These are phyloP conservation scores for Salvelinus fontinalis DNA, from an alignment of 2,113 vertebrate species.

Conservation along the genomic window DNA sequence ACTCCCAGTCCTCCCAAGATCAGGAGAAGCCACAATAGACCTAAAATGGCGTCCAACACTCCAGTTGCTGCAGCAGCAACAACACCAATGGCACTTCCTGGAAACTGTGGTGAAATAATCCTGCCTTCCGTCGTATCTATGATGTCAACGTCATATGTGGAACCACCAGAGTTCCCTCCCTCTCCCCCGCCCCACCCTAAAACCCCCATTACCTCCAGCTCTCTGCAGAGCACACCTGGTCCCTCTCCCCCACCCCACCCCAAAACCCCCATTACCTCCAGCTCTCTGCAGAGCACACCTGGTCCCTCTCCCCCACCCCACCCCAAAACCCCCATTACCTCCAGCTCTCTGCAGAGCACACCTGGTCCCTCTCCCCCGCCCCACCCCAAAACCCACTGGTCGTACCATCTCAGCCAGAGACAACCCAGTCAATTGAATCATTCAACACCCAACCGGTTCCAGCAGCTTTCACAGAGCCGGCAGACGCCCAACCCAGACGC, in stretches of 20 bases:
- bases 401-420: slow-evolving; percentile 57
- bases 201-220: no score
- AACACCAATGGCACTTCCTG: background rate
- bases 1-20: background rate
- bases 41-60: background rate
- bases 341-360: background rate
- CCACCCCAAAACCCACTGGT: slow-evolving; percentile 41
- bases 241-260: no score
- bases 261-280: background rate
- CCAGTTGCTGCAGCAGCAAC: background rate
- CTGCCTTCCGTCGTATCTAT: slow-evolving; percentile 2
- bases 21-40: background rate
- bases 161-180: background rate
- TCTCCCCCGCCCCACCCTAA: no score
- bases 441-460: slow-evolving; percentile 44
- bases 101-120: background rate
- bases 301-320: background rate
- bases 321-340: slow-evolving; percentile 2
- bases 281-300: background rate
- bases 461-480: slow-evolving; percentile 17
- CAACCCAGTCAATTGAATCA: background rate
- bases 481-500: background rate
- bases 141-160: background rate
- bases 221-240: no score
- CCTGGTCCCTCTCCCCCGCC: background rate